Evolutionary conservation across 2,888 invertebrate species (phyloP).

Genomic region (Heliconius aoede): DNA sequence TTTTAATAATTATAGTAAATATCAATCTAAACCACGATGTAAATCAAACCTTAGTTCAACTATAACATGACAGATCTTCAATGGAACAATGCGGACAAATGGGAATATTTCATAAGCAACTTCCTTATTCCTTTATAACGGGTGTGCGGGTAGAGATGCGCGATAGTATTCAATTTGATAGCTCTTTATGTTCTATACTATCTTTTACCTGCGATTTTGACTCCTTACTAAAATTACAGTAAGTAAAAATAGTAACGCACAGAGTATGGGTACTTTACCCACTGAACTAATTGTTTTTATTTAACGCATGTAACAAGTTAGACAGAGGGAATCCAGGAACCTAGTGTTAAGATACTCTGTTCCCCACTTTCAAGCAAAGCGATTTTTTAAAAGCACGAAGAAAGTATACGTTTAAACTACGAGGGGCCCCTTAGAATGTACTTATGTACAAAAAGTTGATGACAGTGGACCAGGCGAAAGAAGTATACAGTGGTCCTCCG

Average conservation of each 20-base stretch:
- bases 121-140: constrained; percentile 16
- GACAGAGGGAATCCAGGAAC: no score
- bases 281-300: no score
- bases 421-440: neutral
- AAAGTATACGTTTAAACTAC: neutral
- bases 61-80: constrained; percentile 28
- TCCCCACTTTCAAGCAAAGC: no score
- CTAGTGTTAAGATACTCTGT: no score
- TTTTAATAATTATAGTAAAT: no score
- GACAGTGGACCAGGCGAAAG: neutral
- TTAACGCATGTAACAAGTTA: no score
- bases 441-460: neutral
- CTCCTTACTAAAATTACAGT: no score
- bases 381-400: no score
- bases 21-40: neutral
- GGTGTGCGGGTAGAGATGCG: constrained; percentile 19
- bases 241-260: no score
- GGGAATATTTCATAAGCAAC: constrained; percentile 16
- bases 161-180: constrained; percentile 12
- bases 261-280: no score
- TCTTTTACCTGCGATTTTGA: neutral
- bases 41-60: neutral
- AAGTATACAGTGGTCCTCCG: neutral
- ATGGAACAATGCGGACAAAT: constrained; percentile 20
- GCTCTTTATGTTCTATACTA: neutral